Conservation (phyloP, 2,113 vertebrate species). For the Nymphicus hollandicus region DNA sequence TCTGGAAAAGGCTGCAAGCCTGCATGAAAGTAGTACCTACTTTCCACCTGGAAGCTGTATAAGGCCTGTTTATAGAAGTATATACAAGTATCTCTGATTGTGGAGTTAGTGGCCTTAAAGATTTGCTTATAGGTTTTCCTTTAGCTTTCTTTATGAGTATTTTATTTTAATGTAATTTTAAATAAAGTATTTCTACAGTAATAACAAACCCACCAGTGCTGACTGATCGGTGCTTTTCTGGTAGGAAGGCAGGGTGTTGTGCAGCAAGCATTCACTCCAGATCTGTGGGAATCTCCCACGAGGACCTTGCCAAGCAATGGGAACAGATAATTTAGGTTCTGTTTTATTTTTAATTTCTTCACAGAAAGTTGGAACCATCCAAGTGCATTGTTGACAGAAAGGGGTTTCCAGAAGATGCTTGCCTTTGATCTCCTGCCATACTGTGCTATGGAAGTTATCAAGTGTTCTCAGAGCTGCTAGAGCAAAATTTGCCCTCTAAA, state of each 20-base stretch:
- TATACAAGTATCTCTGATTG: not conserved
- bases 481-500: conserved; percentile 56
- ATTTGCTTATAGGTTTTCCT: rapidly evolving
- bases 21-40: not conserved
- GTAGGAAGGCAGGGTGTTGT: not conserved
- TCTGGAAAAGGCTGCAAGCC: not conserved
- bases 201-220: not conserved
- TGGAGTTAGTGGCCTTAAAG: not conserved
- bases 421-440: conserved; percentile 51
- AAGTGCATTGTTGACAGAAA: not conserved
- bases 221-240: not conserved
- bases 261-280: not conserved
- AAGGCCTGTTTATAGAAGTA: not conserved
- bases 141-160: not conserved
- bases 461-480: conserved; percentile 19
- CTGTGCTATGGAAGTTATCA: conserved; percentile 37
- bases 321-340: conserved; percentile 23
- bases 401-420: conserved; percentile 40
- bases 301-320: not conserved
- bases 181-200: not conserved
- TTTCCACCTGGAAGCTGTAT: not conserved
- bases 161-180: not conserved
- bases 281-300: not conserved
- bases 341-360: conserved; percentile 36
- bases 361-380: not conserved